Evolutionary conservation across 2,113 vertebrate genomes (phyloP).

Genomic region (Solea solea): DNA sequence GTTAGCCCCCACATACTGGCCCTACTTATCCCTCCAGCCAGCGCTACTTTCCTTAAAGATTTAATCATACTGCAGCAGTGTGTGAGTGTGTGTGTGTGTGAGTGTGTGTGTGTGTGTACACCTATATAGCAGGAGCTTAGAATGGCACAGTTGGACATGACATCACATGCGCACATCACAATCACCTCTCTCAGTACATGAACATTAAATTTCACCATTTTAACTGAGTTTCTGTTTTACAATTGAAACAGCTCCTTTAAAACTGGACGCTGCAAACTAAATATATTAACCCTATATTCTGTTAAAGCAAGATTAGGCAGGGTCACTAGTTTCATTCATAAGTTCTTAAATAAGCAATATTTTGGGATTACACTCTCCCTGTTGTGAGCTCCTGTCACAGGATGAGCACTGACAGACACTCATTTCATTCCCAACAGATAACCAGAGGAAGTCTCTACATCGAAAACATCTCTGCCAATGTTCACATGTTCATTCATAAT

Average conservation of each 20-base stretch:
- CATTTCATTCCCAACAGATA: too few relatives aligned
- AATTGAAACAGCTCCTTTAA: background rate
- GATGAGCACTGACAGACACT: background rate
- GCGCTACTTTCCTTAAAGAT: constrained; percentile 68
- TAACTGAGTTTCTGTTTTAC: too few relatives aligned
- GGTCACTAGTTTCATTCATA: too few relatives aligned
- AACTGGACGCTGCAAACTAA: background rate
- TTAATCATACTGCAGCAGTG: constrained; percentile 59
- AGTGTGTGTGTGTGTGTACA: constrained; percentile 40
- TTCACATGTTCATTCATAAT: too few relatives aligned
- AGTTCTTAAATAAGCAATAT: too few relatives aligned
- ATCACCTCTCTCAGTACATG: background rate
- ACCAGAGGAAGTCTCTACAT: too few relatives aligned
- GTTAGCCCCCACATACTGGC: constrained; percentile 60
- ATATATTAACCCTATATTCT: background rate
- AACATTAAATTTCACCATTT: background rate
- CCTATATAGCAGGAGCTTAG: constrained; percentile 30
- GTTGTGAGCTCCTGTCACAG: background rate
- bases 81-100: constrained; percentile 36
- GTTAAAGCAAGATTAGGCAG: too few relatives aligned
- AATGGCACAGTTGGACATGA: constrained; percentile 23
- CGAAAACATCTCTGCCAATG: too few relatives aligned
- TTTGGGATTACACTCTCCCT: background rate
- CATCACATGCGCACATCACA: constrained; percentile 20
- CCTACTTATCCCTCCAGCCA: constrained; percentile 69